Base-by-base conservation (phyloP, 2,888 invertebrate species). In the Dioctria linearis region DNA sequence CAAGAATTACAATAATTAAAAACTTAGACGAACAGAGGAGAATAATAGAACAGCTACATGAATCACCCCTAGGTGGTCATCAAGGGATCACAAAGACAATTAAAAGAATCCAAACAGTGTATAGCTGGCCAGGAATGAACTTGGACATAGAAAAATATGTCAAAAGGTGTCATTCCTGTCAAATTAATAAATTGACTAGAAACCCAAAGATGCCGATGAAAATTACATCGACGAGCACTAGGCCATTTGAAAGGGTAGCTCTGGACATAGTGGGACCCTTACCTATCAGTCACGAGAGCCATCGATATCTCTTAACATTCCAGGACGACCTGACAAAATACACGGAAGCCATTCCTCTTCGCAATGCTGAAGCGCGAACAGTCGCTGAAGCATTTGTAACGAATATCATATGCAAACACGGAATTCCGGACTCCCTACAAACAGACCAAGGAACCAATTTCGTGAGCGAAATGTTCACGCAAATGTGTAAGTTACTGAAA, bases 401-500 rank as follows among this genome's bases (percentile, higher is more conserved):
- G 40, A 46, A 75, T 13, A 59, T 75, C 3, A 59, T 78, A 40
- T 51, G 51, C 51, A 6, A 11, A 51, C 51, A 51, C 2, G 65
- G 37, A 51, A 51, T 3, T 51, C 71, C 54, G 0, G 39, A 37
- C n/a, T 4, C 6, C 3, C 3, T 71, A 37, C 8, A 37, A 3
- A 71, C 71, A 3, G 71, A 49, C 37, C 71, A 71, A 39, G 71
- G 71, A 4, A 51, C 51, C 3, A 71, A 39, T 39, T 71, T 51
- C 11, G 2, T 67, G 6, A 82, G 82, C 3, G 6, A 67, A 2
- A 2, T 73, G n/a, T 80, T 87, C 86, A 80, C 73, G 81, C 75
- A 82, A 81, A 46, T 71, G 80, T 67, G 71, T 4, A 80, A 66
- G 49, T 39, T 67, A 3, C 40, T 67, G 3, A 42, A 67, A 11